phyloP scores from a whole-genome alignment of 1,140 invertebrate genomes.

The Eueides isabella region DNA sequence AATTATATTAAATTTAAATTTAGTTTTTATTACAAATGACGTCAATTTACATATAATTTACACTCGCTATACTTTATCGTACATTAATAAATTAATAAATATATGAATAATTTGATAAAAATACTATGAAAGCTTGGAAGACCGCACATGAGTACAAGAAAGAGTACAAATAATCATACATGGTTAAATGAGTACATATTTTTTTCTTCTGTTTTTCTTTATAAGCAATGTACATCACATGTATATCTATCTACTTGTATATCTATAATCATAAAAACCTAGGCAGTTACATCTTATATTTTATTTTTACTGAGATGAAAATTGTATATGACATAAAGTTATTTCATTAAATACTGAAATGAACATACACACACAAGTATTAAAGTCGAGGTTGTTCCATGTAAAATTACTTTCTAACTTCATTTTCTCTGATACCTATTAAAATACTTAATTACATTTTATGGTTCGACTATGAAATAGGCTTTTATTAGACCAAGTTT shows the following conservation, averaged over 20 bases:
- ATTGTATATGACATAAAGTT: background rate
- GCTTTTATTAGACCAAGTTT: background rate
- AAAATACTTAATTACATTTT: conserved; percentile 34
- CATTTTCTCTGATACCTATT: conserved; percentile 24
- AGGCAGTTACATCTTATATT: background rate
- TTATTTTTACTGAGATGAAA: background rate
- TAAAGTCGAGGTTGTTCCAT: conserved; percentile 16
- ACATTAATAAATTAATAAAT: too few relatives aligned
- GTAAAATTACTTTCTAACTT: conserved; percentile 33
- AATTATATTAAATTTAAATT: conserved; percentile 4
- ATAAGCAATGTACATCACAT: too few relatives aligned
- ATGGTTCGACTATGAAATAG: conserved; percentile 13
- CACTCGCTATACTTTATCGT: too few relatives aligned
- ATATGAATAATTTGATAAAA: background rate
- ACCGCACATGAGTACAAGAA: too few relatives aligned
- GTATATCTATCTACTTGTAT: too few relatives aligned
- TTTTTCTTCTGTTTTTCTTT: too few relatives aligned
- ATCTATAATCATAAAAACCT: too few relatives aligned
- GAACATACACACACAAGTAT: background rate
- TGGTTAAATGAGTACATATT: background rate
- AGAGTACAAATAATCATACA: too few relatives aligned
- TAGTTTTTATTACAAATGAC: background rate
- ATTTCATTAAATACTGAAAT: background rate
- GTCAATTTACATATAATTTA: background rate
- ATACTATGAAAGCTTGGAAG: too few relatives aligned